A percentile compares a stretch with the other conserved stretches of the same genome.
These are phyloP conservation scores for Lycophotia porphyrea DNA, from an alignment of 2,888 invertebrate genomes.

Conservation along the genomic window DNA sequence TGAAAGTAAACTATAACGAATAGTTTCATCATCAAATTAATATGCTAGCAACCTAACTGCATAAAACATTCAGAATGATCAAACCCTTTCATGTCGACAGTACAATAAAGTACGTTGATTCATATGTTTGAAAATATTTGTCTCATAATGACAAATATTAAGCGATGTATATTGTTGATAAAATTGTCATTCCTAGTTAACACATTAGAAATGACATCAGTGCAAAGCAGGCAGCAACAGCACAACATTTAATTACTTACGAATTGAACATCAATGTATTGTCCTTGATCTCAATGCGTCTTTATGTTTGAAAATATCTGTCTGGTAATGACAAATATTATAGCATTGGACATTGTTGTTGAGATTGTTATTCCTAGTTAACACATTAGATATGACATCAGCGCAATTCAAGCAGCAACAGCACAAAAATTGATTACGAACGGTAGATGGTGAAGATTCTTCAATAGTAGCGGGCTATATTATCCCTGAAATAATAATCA, in stretches of 20 bases:
- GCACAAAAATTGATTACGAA: not conserved
- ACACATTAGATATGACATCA: not conserved
- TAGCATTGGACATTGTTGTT: not conserved
- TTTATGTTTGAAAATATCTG: conserved; percentile 12
- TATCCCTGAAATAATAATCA: not conserved
- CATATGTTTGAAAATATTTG: conserved; percentile 13
- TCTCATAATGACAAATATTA: not conserved
- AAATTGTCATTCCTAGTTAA: not conserved
- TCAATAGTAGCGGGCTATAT: not conserved
- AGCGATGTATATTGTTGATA: not conserved
- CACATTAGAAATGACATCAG: not conserved
- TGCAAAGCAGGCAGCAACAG: not conserved
- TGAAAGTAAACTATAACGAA: not conserved
- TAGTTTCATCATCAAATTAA: not conserved
- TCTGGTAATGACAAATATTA: not conserved
- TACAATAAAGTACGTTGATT: not conserved
- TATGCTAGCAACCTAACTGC: not conserved
- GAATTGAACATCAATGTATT: not conserved
- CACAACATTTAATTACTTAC: not conserved
- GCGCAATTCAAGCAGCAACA: not conserved
- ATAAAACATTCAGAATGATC: not conserved
- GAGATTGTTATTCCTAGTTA: not conserved
- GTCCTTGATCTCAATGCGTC: not conserved
- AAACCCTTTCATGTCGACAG: not conserved
- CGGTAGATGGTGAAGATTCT: not conserved